A percentile compares a stretch with the other conserved stretches of the same genome.
phyloP scores from a whole-genome alignment of 2,888 invertebrate species.

The Frankliniella intonsa region DNA sequence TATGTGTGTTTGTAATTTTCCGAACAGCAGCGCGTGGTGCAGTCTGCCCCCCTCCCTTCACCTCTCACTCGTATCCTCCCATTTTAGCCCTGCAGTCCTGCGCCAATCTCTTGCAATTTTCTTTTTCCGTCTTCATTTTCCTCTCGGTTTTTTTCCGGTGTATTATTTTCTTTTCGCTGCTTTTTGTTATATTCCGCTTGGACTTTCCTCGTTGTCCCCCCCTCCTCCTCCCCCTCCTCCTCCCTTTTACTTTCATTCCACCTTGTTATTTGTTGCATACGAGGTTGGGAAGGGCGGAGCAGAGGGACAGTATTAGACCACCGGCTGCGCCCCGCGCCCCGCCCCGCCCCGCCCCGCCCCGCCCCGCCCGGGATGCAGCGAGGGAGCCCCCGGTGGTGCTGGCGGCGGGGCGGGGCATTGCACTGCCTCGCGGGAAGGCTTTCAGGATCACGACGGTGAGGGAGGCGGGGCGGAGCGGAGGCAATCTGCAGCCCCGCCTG shows the following conservation, averaged over 20 bases:
- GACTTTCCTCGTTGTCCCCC: background rate
- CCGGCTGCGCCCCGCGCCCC: background rate
- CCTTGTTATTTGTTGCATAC: conserved; percentile 25
- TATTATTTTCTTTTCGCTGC: background rate
- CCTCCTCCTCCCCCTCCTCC: background rate
- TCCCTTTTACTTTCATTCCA: background rate
- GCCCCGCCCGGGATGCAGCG: background rate
- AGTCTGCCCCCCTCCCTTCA: no score
- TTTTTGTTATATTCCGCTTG: background rate
- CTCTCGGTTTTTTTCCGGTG: background rate
- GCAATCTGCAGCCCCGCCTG: no score
- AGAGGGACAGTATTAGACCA: conserved; percentile 13
- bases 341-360: background rate
- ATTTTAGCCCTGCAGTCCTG: background rate
- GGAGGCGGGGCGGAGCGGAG: no score
- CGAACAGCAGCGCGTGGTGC: no score
- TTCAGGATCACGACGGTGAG: no score
- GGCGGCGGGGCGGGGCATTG: no score
- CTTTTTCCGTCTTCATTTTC: background rate
- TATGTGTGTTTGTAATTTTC: no score
- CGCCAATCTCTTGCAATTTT: background rate
- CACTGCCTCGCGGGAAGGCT: no score
- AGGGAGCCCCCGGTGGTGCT: no score
- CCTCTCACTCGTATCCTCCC: background rate
- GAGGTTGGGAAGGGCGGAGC: background rate